Evolutionary conservation across 2,888 invertebrate species (phyloP).

Genomic region (Gari tellinella): DNA sequence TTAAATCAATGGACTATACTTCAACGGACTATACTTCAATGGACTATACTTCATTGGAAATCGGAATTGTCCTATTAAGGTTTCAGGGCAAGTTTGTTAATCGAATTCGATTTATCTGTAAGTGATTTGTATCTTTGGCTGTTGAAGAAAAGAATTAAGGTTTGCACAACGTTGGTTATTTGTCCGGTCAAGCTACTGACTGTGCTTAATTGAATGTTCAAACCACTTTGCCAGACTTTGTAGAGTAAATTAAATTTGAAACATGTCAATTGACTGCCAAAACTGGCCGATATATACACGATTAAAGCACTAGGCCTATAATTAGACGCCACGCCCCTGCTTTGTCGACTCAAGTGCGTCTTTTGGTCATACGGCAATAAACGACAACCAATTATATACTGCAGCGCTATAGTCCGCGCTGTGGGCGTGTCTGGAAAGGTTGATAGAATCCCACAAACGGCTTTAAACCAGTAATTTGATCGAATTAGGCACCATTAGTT

Average conservation of each 20-base stretch:
- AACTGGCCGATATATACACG: constrained; percentile 26
- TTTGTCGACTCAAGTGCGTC: constrained; percentile 40
- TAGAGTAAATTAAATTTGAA: constrained; percentile 47
- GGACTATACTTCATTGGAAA: too few species aligned
- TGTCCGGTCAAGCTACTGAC: not conserved
- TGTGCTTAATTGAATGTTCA: constrained; percentile 8
- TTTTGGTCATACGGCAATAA: constrained; percentile 47
- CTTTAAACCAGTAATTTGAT: constrained; percentile 55
- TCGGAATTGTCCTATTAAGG: too few species aligned
- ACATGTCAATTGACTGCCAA: constrained; percentile 50
- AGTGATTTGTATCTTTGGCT: too few species aligned
- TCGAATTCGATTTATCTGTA: too few species aligned
- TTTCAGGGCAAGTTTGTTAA: too few species aligned
- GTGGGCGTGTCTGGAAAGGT: constrained; percentile 50
- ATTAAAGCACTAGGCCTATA: constrained; percentile 41
- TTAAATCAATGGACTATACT: too few species aligned
- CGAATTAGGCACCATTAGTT: constrained; percentile 58
- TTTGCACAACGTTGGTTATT: too few species aligned
- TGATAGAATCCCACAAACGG: constrained; percentile 54
- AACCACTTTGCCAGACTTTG: constrained; percentile 48
- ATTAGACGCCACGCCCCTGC: constrained; percentile 49
- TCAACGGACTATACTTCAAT: too few species aligned
- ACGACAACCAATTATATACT: constrained; percentile 29
- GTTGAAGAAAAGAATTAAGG: too few species aligned
- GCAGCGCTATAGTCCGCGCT: constrained; percentile 30